A percentile compares a stretch with the other conserved stretches of the same genome.
Conservation (phyloP, 2,797 vertebrate species). For the Scolopax bukidnonensis region DNA sequence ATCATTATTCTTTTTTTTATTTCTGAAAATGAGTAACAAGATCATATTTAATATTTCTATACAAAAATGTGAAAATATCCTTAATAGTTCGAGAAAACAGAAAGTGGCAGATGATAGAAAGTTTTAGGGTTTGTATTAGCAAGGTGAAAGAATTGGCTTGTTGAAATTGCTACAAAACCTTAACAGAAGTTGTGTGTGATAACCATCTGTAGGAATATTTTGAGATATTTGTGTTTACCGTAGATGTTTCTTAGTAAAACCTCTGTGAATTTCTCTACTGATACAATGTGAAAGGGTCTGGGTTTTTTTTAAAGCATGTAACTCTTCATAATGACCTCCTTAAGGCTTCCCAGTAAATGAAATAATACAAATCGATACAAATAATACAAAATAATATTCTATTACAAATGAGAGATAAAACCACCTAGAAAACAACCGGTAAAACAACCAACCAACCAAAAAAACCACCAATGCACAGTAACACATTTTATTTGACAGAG, state of each 20-base stretch:
- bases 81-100: background rate
- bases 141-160: background rate
- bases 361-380: background rate
- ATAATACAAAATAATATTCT: background rate
- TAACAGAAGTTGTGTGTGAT: background rate
- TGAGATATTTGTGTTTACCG: background rate
- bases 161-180: background rate
- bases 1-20: background rate
- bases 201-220: background rate
- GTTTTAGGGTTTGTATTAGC: background rate
- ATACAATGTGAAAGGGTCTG: fast-evolving
- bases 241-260: background rate
- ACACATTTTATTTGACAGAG: background rate
- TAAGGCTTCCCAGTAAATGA: background rate
- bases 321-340: fast-evolving
- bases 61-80: background rate
- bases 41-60: background rate
- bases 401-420: background rate
- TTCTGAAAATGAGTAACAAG: background rate
- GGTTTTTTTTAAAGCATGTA: background rate
- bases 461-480: fast-evolving
- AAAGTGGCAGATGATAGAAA: background rate
- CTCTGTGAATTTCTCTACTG: background rate
- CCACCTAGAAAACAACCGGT: background rate
- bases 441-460: background rate